These are phyloP conservation scores for Melitaea cinxia DNA, from an alignment of 1,140 invertebrate genomes.

Conservation along the genomic window DNA sequence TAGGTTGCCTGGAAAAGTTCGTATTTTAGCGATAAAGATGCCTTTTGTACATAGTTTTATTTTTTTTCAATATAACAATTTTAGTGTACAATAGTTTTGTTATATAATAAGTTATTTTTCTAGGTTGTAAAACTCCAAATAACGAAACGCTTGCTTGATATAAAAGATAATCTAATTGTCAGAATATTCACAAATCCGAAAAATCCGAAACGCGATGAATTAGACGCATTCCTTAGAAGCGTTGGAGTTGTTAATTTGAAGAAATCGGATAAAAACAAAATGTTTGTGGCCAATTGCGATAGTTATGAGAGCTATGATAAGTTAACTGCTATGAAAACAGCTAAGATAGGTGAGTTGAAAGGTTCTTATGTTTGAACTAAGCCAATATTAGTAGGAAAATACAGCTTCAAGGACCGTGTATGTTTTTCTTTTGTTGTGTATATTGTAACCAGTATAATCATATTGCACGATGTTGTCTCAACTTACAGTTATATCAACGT, in stretches of 20 bases:
- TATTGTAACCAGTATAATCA: no score
- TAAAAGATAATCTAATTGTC: conserved; percentile 24
- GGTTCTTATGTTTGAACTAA: background rate
- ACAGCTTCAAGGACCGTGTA: background rate
- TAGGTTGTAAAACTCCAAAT: conserved; percentile 38
- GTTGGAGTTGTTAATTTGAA: conserved; percentile 35
- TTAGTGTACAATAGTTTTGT: no score
- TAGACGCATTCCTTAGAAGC: conserved; percentile 29
- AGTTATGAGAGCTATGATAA: conserved; percentile 37
- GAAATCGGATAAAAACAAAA: conserved; percentile 27
- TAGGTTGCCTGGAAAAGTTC: no score
- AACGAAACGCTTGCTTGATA: conserved; percentile 34
- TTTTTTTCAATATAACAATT: no score
- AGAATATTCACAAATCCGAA: conserved; percentile 28
- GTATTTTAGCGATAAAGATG: no score
- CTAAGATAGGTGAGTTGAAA: conserved; percentile 27
- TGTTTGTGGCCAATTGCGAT: conserved; percentile 34
- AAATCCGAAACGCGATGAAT: conserved; percentile 10
- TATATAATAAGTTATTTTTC: background rate
- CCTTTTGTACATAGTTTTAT: no score
- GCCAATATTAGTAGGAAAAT: background rate
- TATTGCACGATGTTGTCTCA: no score
- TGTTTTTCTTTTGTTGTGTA: no score
- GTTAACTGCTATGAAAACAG: conserved; percentile 9
- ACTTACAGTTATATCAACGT: no score